phyloP scores from a whole-genome alignment of 2,113 vertebrate genomes.

The Carassius carassius region DNA sequence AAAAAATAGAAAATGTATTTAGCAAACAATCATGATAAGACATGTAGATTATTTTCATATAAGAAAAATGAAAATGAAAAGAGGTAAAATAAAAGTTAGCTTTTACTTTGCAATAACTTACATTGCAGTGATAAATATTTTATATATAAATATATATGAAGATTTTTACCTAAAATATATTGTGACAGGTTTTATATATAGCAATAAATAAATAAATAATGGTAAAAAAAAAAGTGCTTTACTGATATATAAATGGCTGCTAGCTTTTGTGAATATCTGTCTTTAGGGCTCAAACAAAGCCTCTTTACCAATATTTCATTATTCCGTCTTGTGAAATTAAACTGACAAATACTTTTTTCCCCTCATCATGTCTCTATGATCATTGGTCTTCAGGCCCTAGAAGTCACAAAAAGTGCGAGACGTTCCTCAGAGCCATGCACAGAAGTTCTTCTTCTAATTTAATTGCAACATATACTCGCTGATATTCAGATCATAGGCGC shows the following conservation, averaged over 20 bases:
- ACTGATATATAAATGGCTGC: background rate
- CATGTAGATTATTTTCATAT: too few species aligned
- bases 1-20: background rate
- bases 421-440: background rate
- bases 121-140: too few species aligned
- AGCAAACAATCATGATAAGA: background rate
- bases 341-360: background rate
- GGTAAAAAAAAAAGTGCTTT: too few species aligned
- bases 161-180: too few species aligned
- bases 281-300: background rate
- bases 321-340: background rate
- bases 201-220: too few species aligned
- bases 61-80: background rate
- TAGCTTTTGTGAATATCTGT: background rate
- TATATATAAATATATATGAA: too few species aligned
- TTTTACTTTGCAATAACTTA: too few species aligned
- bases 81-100: too few species aligned
- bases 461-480: background rate
- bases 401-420: constrained; percentile 11
- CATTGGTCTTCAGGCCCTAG: background rate
- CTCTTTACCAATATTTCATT: background rate
- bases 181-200: too few species aligned
- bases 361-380: background rate
- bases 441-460: constrained; percentile 26
- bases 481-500: constrained; percentile 25